Percentiles rank a stretch among this genome's conserved stretches.
Conservation (phyloP, 2,113 vertebrate species). For the Ramphastos sulfuratus region DNA sequence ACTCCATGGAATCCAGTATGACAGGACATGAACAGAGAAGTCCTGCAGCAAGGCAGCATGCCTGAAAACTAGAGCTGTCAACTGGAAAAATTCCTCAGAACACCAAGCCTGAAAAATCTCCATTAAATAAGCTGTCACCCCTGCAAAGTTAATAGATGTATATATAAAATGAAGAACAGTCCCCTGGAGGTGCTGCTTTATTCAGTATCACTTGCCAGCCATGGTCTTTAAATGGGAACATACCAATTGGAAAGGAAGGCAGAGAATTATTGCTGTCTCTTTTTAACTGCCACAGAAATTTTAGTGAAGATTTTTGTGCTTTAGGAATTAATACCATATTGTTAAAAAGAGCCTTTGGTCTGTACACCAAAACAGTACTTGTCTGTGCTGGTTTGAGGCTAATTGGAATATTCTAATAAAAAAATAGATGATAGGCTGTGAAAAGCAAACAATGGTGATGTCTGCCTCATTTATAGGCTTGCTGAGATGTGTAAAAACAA, state of each 20-base stretch:
- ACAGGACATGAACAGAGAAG: background rate
- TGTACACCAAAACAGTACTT: background rate
- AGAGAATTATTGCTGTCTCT: background rate
- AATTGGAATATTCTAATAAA: too few species aligned
- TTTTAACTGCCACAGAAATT: background rate
- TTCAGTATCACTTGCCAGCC: background rate
- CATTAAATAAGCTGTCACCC: background rate
- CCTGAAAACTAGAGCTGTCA: constrained; percentile 21
- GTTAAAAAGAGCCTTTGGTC: background rate
- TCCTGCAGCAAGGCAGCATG: background rate
- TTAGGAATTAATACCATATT: background rate
- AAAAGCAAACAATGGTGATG: too few species aligned
- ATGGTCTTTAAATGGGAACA: background rate
- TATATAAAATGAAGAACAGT: background rate
- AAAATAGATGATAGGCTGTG: too few species aligned
- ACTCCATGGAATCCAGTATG: background rate
- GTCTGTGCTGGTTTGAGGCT: too few species aligned
- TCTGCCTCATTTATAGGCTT: too few species aligned
- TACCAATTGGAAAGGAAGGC: background rate
- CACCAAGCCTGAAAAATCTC: background rate
- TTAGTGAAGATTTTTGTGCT: background rate
- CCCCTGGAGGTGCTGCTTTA: background rate
- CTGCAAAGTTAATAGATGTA: background rate
- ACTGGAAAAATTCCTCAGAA: background rate
- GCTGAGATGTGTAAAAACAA: too few species aligned